Evolutionary conservation across 2,797 vertebrate genomes (phyloP).

Genomic region (Darevskia nairensis): DNA sequence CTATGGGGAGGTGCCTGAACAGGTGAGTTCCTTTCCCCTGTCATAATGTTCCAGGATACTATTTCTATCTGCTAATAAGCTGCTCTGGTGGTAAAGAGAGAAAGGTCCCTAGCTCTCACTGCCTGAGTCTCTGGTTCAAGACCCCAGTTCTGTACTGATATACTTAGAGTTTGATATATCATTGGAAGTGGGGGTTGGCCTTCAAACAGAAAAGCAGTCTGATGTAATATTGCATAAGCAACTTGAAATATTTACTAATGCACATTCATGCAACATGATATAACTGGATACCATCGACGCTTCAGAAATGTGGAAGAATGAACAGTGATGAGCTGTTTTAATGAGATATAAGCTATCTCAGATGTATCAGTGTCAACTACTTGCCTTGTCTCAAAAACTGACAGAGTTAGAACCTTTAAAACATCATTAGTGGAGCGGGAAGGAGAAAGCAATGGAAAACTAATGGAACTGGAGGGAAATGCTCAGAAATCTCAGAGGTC

Average conservation of each 20-base stretch:
- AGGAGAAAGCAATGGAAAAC: neutral
- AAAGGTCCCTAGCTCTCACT: neutral
- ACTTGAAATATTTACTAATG: conserved; percentile 13
- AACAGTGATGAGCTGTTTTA: conserved; percentile 27
- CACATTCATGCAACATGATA: neutral
- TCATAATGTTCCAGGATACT: neutral
- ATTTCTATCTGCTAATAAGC: neutral
- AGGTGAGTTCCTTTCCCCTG: too few species aligned
- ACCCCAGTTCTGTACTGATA: too few species aligned
- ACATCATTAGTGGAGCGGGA: neutral
- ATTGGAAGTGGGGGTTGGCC: neutral
- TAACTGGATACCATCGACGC: neutral
- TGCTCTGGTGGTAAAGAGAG: neutral
- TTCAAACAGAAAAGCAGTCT: neutral
- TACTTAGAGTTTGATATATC: too few species aligned
- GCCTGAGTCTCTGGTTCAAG: too few species aligned
- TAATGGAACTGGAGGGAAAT: conserved; percentile 10
- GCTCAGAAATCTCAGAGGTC: conserved; percentile 8
- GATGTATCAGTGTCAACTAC: neutral
- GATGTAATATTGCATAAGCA: neutral
- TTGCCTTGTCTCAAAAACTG: neutral
- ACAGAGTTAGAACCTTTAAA: conserved; percentile 11
- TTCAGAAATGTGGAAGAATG: conserved; percentile 9
- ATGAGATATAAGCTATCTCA: conserved; percentile 4
- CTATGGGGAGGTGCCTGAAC: too few species aligned